phyloP scores from a whole-genome alignment of 2,113 vertebrate genomes.

The Centropristis striata region DNA sequence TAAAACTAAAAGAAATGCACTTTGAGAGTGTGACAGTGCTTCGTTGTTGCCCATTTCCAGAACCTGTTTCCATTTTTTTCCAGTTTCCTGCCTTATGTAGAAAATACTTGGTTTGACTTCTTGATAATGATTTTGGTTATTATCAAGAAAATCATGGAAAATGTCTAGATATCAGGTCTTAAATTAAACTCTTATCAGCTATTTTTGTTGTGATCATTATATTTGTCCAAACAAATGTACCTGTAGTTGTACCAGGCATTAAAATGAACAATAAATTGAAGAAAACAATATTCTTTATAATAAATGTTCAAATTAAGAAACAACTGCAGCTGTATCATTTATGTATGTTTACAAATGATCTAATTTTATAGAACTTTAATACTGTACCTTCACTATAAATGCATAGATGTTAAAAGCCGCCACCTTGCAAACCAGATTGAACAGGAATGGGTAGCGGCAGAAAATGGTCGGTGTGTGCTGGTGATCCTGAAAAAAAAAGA shows the following conservation, averaged over 20 bases:
- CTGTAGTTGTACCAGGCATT: no score
- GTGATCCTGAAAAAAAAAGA: slow-evolving; percentile 60
- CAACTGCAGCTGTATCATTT: not conserved
- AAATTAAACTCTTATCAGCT: no score
- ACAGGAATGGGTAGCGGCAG: slow-evolving; percentile 80
- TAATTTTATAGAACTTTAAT: not conserved
- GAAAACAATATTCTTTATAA: not conserved
- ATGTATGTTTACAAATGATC: not conserved
- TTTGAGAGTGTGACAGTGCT: slow-evolving; percentile 22
- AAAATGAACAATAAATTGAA: no score
- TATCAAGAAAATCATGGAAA: no score
- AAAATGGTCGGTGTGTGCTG: slow-evolving; percentile 64
- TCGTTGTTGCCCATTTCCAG: not conserved
- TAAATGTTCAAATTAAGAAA: not conserved
- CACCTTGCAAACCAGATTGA: slow-evolving; percentile 68
- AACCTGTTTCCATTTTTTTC: not conserved
- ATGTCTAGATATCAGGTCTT: no score
- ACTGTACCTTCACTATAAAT: slow-evolving; percentile 45
- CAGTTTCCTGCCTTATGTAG: not conserved
- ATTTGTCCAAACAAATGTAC: no score
- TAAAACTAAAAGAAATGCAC: slow-evolving; percentile 20
- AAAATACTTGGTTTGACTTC: slow-evolving; percentile 12
- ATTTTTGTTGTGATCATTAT: no score
- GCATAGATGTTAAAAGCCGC: slow-evolving; percentile 47
- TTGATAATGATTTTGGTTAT: no score